Evolutionary conservation across 1,140 invertebrate genomes (phyloP), one percentile per base, ranked within the genome.

Genomic region (Temnothorax longispinosus): DNA sequence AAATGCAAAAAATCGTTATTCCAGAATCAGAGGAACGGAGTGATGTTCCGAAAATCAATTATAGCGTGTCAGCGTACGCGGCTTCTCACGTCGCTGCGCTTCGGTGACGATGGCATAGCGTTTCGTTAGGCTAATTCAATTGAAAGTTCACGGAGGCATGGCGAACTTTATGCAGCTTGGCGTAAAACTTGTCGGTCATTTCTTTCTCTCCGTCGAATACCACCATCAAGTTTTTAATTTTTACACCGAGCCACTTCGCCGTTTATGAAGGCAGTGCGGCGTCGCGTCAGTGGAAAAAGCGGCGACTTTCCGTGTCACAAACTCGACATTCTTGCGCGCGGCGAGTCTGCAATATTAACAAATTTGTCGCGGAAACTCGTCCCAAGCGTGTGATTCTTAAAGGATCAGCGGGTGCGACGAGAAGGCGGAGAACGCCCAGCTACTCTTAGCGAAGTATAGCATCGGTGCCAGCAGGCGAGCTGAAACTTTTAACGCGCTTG

Each of bases 71-170:
- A 58, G 32, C 38, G 32, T 35, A 10, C 52, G 3, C 15, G 6
- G 35, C 15, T 82, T 82, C 54, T 82, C 52, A 35, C 64, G n/a
- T 15, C 35, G n/a, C 3, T 35, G 44, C n/a, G 32, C 15, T 35
- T 32, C 13, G 52, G 0, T 15, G 44, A 11, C 15, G 32, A 1
- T 27, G 27, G 27, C 27, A 41, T 62, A 50, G 8, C 84, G 47
- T 76, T 88, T 91, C 89, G 84, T 87, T 85, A 81, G 64, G 74
- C 89, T 91, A 91, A 91, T 91, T 91, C 89, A 91, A 91, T 91
- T 85, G 82, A 91, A 91, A 91, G 87, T 91, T 91, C 27, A 65
- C 75, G 74, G 65, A 62, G 71, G 60, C 62, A 75, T 62, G 62
- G 41, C 64, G 41, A 85, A 91, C 44, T 91, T 91, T 89, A 71